Base-by-base conservation (phyloP, 1,140 invertebrate species). In the Sitophilus oryzae region DNA sequence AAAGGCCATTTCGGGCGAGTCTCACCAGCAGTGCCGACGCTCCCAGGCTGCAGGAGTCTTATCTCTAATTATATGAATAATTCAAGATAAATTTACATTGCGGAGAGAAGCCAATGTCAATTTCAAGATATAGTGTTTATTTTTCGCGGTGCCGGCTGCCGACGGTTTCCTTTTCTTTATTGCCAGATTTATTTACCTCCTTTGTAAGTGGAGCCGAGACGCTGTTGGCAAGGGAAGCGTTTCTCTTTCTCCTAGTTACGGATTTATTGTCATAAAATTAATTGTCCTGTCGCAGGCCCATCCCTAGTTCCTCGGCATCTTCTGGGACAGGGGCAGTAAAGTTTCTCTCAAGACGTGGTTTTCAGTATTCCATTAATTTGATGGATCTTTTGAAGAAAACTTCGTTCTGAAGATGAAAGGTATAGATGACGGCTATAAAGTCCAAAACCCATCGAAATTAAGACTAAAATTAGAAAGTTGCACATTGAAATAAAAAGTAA, bases 1-100 rank as follows among this genome's bases (percentile, higher is more conserved):
- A 56, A 52, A 43, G 50, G 34, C 37, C 52, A 54, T 46, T 36
- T 36, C 42, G 36, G 23, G 14, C 23, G 43, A 38, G 30, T 3
- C 30, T 48, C 53, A 56, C 45, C 45, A 49, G 53, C 40, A 56
- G 45, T 35, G 16, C 38, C 22, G 38, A 35, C 19, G 21, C 40
- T 30, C 35, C 34, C 43, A 20, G 47, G 34, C 43, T 40, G 38
- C 42, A 30, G 41, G 35, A 36, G 46, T 48, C 38, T 35, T 51
- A 52, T 52, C 52, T 57, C 49, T 57, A 57, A 57, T 57, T 57
- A 57, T 51, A 57, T 57, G 55, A 57, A 57, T 57, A 57, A 57
- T 57, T 57, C 55, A 52, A 56, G 48, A 46, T 50, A 45, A 52
- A 57, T 57, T 57, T 57, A 57, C 55, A 52, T 57, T 57, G 41